Conservation (phyloP, 2,113 vertebrate species). For the Actinemys pallida region DNA sequence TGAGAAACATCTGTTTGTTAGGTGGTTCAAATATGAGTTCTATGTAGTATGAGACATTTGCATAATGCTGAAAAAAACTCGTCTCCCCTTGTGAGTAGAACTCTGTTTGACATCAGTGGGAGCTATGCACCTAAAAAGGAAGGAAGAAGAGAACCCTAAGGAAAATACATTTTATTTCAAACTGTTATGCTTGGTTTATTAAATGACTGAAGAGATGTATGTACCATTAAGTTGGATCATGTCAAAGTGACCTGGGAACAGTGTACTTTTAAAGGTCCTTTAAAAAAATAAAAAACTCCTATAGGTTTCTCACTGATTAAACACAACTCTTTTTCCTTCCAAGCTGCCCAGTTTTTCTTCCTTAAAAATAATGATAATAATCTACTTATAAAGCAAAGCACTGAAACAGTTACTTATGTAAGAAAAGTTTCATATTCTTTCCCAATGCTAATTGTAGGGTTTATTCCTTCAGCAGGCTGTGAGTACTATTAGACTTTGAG, state of each 20-base stretch:
- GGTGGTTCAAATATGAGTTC: neutral
- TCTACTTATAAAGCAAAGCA: constrained; percentile 7
- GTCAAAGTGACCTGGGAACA: neutral
- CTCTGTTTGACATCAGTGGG: neutral
- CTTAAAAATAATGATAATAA: neutral
- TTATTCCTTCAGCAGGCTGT: constrained; percentile 2
- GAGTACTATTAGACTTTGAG: neutral
- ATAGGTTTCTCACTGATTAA: neutral
- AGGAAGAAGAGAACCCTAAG: neutral
- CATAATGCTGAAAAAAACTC: neutral
- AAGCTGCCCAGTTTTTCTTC: neutral
- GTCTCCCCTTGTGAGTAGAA: rapidly evolving
- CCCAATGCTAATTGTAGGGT: constrained; percentile 22
- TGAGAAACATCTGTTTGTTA: neutral
- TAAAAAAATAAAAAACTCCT: neutral
- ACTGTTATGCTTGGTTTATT: neutral
- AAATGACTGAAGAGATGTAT: neutral
- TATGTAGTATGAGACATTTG: neutral
- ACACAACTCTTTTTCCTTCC: neutral
- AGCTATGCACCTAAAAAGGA: neutral
- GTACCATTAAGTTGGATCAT: neutral
- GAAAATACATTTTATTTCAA: neutral
- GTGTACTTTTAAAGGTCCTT: neutral
- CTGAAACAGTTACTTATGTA: constrained; percentile 1
- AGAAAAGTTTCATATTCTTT: constrained; percentile 28